Percentiles rank a stretch among this genome's conserved stretches.
phyloP scores from a whole-genome alignment of 2,113 vertebrate genomes.

The Polyodon spathula region DNA sequence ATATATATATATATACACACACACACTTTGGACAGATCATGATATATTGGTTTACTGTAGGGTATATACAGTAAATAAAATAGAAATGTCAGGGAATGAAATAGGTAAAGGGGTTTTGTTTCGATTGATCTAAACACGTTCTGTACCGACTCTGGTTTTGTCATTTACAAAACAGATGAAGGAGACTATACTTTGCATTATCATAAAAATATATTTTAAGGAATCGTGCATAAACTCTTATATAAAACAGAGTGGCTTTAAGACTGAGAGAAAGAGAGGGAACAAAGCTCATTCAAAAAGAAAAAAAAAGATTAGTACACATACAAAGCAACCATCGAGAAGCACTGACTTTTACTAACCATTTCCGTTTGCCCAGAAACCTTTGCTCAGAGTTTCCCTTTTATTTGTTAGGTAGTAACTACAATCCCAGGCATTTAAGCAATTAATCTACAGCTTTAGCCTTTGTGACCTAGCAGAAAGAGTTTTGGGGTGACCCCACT shows the following conservation, averaged over 20 bases:
- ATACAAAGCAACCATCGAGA: neutral
- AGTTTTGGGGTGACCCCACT: conserved; percentile 10
- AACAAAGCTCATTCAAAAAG: conserved; percentile 20
- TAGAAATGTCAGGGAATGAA: too few relatives aligned
- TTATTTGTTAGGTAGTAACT: neutral
- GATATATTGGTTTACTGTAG: too few relatives aligned
- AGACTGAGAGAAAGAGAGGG: conserved; percentile 40
- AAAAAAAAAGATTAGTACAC: conserved; percentile 14
- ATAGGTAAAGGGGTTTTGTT: too few relatives aligned
- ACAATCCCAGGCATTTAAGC: neutral
- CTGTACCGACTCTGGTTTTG: too few relatives aligned
- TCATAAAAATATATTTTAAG: neutral
- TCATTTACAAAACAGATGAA: too few relatives aligned
- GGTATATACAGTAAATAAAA: too few relatives aligned
- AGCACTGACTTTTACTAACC: conserved; percentile 5
- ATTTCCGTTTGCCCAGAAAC: neutral
- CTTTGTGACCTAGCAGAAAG: conserved; percentile 13
- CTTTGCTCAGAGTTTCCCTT: neutral
- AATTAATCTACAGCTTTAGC: neutral
- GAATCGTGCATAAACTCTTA: neutral
- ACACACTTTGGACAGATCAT: too few relatives aligned
- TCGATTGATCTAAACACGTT: too few relatives aligned
- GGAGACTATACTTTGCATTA: neutral
- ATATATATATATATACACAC: too few relatives aligned
- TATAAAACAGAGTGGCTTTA: conserved; percentile 58